Evolutionary conservation across 2,888 invertebrate genomes (phyloP), one percentile per base, ranked within the genome.

Genomic region (Ptychoptera albimana): DNA sequence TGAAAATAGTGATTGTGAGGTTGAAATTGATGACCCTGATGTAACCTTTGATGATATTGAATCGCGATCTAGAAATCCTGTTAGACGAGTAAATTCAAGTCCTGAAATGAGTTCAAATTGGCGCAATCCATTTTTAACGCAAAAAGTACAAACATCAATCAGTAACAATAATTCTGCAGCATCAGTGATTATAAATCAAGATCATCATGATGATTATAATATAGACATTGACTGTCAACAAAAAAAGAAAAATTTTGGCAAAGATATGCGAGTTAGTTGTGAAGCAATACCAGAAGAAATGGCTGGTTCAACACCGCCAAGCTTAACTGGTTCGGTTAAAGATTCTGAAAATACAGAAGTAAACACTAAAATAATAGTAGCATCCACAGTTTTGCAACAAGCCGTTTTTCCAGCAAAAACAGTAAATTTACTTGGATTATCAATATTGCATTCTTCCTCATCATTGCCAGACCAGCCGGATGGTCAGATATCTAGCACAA

Each of bases 251-350:
- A 78, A 74, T 49, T 69, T 69, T 46, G 73, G 73, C 50, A 82
- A 82, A 64, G 85, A 83, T 63, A 79, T 79, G 75, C 74, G 85
- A 52, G 84, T 84, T 13, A 86, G 86, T 59, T 88, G 86, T 63
- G 88, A 88, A 66, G 86, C 88, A 45, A 89, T 89, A 57, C 88
- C 88, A 9, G 88, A 89, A 67, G 88, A 89, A 72, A 85, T 84
- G 57, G 75, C 75, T 23, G 77, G 77, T 8, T 75, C 82, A 63
- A 83, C 83, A 15, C 84, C 84, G 29, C 82, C 79, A 7, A 67
- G 69, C 10, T 66, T 64, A 32, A 69, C 71, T 38, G 57, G 61
- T 48, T 53, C 56, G 1, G 48, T 57, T 10, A 55, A 60, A 10
- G 63, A 50, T n/a, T 48, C 46, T 10, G 49, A 49, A 1, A 49